These are phyloP conservation scores for Adelosebastes latens DNA, from an alignment of 2,797 vertebrate species.

Conservation along the genomic window DNA sequence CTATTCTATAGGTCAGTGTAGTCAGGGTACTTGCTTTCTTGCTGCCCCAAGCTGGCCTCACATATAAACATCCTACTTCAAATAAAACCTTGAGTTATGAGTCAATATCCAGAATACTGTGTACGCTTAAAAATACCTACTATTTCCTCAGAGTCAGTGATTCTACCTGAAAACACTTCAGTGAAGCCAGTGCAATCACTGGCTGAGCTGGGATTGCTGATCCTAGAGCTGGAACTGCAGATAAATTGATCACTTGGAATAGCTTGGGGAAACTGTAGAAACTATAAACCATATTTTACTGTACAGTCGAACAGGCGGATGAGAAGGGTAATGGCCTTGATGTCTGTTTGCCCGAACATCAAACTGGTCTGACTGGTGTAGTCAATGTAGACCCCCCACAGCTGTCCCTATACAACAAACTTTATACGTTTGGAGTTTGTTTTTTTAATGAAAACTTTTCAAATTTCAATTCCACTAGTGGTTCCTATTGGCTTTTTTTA, in stretches of 20 bases:
- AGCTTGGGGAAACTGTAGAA: background rate
- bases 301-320: background rate
- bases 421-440: background rate
- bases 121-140: background rate
- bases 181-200: background rate
- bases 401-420: background rate
- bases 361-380: background rate
- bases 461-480: background rate
- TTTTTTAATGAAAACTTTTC: background rate
- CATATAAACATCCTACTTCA: slow-evolving; percentile 7
- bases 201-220: background rate
- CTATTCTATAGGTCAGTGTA: background rate
- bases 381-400: background rate
- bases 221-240: background rate
- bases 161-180: slow-evolving; percentile 5
- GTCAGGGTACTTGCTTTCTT: background rate
- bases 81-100: slow-evolving; percentile 15
- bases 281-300: background rate
- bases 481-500: background rate
- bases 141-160: background rate
- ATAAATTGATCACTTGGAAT: slow-evolving; percentile 11
- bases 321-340: background rate
- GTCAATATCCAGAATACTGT: slow-evolving; percentile 16
- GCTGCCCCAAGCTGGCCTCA: background rate
- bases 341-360: background rate